Evolutionary conservation across 2,888 invertebrate species (phyloP).

Genomic region (Crepidodera aurea): DNA sequence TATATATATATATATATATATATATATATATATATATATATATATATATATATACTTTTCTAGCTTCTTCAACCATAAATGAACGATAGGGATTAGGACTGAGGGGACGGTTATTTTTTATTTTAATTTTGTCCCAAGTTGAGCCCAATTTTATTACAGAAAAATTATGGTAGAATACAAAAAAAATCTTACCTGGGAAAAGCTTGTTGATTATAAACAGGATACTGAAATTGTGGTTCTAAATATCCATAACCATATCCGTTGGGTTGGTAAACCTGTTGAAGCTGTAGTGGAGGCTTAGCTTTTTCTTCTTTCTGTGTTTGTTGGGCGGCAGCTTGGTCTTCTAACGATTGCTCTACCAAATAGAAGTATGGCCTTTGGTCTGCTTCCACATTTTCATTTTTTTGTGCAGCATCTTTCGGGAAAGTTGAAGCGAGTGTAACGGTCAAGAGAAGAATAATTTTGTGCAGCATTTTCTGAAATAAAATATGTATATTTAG

Average conservation of each 20-base stretch:
- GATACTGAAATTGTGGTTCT: conserved; percentile 45
- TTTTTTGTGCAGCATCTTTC: not conserved
- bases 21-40: no score
- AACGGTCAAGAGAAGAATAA: not conserved
- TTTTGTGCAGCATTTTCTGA: conserved; percentile 10
- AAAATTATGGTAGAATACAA: no score
- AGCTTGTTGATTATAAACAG: conserved; percentile 40
- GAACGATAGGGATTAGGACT: no score
- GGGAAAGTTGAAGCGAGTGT: conserved; percentile 5
- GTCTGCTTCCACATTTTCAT: not conserved
- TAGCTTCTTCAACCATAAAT: no score
- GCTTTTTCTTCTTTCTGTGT: conserved; percentile 21
- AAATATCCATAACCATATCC: conserved; percentile 30
- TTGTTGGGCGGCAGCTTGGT: conserved; percentile 10
- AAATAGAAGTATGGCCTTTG: conserved; percentile 14
- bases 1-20: no score
- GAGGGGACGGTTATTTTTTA: no score
- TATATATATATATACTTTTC: no score
- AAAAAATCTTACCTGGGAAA: conserved; percentile 43
- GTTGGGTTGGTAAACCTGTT: conserved; percentile 12
- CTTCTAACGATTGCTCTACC: not conserved
- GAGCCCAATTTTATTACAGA: no score
- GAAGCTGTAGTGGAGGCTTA: conserved; percentile 19
- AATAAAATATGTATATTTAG: not conserved
- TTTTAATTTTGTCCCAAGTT: no score